phyloP scores from a whole-genome alignment of 2,797 vertebrate genomes.

The Acrocephalus scirpaceus region DNA sequence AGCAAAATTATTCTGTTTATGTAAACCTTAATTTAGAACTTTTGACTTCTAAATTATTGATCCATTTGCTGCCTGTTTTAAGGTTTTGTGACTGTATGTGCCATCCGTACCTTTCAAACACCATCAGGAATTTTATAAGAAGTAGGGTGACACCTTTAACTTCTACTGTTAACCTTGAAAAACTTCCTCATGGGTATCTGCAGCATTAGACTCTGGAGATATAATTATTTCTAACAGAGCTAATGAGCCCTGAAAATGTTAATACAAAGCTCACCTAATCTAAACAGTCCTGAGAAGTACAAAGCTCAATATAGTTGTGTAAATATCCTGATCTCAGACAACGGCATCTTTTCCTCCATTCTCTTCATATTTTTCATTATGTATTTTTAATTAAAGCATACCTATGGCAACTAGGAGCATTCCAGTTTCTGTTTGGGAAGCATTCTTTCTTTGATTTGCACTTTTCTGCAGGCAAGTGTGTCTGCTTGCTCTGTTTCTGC shows the following conservation, averaged over 20 bases:
- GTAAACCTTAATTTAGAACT: background rate
- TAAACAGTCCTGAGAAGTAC: background rate
- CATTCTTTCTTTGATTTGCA: background rate
- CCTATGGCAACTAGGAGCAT: rapidly evolving
- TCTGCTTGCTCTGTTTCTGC: background rate
- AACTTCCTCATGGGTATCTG: background rate
- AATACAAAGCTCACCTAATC: background rate
- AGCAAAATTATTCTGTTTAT: background rate
- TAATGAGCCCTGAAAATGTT: background rate
- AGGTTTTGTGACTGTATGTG: background rate
- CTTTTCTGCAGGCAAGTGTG: background rate
- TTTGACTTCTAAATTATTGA: background rate
- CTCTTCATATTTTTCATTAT: background rate
- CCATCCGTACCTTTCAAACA: background rate
- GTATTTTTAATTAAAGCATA: background rate
- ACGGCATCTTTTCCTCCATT: background rate
- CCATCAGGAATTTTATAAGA: background rate
- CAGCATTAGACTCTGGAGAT: background rate
- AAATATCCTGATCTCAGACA: background rate
- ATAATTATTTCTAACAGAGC: background rate
- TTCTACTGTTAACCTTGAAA: background rate
- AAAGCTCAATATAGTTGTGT: background rate
- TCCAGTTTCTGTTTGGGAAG: background rate
- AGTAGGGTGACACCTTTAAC: background rate
- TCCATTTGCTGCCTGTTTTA: background rate